Base-by-base conservation (phyloP, 2,113 vertebrate species). In the Etheostoma cragini region DNA sequence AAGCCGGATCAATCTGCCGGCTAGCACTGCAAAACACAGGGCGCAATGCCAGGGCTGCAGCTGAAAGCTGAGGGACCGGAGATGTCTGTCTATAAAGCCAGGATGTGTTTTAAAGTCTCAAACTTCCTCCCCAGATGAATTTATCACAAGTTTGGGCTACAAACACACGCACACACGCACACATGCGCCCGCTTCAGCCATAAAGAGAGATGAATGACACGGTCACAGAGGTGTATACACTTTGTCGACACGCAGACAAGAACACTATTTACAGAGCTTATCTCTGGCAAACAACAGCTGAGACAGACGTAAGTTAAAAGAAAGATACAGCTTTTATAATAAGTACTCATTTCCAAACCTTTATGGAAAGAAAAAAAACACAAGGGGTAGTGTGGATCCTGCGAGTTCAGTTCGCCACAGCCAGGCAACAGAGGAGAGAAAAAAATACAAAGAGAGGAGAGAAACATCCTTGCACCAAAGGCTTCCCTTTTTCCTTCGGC, bases 1-100 rank as follows among this genome's bases (percentile, higher is more conserved):
- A 93, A 92, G 82, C 70, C 35, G 58, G 85, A 94, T 94, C 93
- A 92, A 93, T 94, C 86, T 75, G 80, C 46, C 72, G 58, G 76
- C 69, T n/a, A 12, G 42, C 13, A 33, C 58, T 68, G 65, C 66
- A 42, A 77, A 81, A 76, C 86, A 67, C 53, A 22, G 52, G 83
- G 87, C 75, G 4, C 6, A 0, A 21, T 67, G 87, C 87, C 89
- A 91, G 78, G 54, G 53, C 63, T 33, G 72, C 75, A 78, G 85
- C 86, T 53, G 69, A 82, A 62, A 62, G 71, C 14, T 1, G 1
- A 1, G 61, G 12, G 56, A 35, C 4, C 1, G 50, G 57, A 10
- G 38, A 8, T 30, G 49, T 60, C 57, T 22, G 1, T 75, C 49
- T 33, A 26, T 30, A 4, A 78, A 62, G 35, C 21, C 57, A 35